Evolutionary conservation across 2,113 vertebrate genomes (phyloP).

Genomic region (Lepus timidus): DNA sequence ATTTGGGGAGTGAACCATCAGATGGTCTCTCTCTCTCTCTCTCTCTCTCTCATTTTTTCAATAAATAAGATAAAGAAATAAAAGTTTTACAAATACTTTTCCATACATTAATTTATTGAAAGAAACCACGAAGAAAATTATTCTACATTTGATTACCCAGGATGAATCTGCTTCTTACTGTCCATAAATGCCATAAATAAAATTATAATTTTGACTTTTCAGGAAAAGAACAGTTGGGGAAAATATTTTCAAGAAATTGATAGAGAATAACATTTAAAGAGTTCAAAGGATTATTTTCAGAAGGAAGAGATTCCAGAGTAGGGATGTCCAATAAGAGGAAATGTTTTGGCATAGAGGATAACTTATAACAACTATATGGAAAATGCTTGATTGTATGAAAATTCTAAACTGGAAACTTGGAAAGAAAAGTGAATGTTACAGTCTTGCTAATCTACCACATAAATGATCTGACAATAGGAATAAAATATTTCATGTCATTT

Average conservation of each 20-base stretch:
- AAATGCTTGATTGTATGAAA: background rate
- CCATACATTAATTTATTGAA: background rate
- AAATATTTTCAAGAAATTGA: background rate
- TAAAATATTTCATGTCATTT: background rate
- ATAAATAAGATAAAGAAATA: too few relatives aligned
- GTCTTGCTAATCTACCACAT: background rate
- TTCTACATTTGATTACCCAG: background rate
- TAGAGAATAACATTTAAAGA: background rate
- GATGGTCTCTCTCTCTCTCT: too few relatives aligned
- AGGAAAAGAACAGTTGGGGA: background rate
- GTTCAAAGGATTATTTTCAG: background rate
- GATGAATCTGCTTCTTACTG: background rate
- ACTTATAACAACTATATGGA: background rate
- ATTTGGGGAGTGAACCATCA: too few relatives aligned
- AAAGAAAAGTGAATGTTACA: background rate
- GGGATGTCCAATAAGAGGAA: background rate
- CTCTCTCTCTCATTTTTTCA: too few relatives aligned
- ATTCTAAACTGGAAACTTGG: background rate
- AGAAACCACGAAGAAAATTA: background rate
- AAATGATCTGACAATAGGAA: background rate
- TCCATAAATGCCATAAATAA: background rate
- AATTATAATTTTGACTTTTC: background rate
- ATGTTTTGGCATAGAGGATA: background rate
- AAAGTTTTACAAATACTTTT: background rate
- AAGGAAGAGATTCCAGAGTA: background rate